These are phyloP conservation scores for Glossosoma conforme DNA, from an alignment of 1,140 invertebrate species.

Conservation along the genomic window DNA sequence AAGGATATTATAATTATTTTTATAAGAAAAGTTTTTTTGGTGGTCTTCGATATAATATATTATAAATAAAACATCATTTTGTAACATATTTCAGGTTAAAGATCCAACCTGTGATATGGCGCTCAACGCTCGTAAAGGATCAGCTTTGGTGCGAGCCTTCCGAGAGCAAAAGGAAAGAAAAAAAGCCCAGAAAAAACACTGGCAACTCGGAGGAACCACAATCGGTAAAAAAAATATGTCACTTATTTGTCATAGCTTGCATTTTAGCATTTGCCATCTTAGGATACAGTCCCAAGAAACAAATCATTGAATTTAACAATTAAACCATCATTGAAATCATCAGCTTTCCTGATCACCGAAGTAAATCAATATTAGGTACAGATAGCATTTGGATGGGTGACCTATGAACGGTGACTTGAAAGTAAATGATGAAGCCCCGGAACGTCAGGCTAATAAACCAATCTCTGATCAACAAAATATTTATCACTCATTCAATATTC, in stretches of 20 bases:
- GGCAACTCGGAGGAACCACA: slow-evolving; percentile 96
- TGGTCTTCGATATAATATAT: not conserved
- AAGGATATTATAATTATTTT: no score
- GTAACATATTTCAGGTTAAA: slow-evolving; percentile 54
- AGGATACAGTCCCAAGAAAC: no score
- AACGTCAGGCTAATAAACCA: no score
- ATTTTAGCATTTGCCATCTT: not conserved
- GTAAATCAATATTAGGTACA: no score
- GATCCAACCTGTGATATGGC: slow-evolving; percentile 99
- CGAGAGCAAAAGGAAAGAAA: slow-evolving; percentile 94
- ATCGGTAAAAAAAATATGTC: slow-evolving; percentile 60
- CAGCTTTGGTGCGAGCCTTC: slow-evolving; percentile 80
- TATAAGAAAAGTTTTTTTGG: not conserved
- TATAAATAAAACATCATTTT: slow-evolving; percentile 17
- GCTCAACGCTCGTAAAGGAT: slow-evolving; percentile 92
- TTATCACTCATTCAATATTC: no score
- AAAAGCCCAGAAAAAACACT: slow-evolving; percentile 97
- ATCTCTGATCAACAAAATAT: no score
- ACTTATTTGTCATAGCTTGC: not conserved
- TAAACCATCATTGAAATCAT: no score
- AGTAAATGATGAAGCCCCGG: no score
- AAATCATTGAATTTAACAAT: no score
- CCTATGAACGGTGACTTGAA: no score
- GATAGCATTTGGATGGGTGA: no score
- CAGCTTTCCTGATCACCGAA: no score